Evolutionary conservation across 2,888 invertebrate genomes (phyloP).

Genomic region (Drosophila subquinaria): DNA sequence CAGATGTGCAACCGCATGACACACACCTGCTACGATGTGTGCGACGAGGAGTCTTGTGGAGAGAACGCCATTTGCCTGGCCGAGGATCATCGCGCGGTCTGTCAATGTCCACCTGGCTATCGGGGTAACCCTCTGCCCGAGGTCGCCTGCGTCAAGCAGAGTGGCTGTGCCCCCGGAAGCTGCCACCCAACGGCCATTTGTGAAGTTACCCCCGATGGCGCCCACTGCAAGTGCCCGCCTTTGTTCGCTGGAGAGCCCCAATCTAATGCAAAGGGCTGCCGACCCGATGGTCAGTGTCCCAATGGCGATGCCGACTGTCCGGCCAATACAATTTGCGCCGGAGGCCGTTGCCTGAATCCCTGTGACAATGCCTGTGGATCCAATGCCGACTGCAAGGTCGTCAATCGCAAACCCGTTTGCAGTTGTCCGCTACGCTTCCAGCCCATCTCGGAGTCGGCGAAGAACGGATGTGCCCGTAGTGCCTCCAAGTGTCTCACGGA

Average conservation of each 20-base stretch:
- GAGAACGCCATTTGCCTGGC: slow-evolving; percentile 95
- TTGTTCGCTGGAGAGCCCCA: slow-evolving; percentile 90
- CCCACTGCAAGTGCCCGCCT: slow-evolving; percentile 92
- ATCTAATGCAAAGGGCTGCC: slow-evolving; percentile 91
- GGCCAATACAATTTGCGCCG: slow-evolving; percentile 89
- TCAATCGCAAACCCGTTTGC: slow-evolving; percentile 92
- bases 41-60: slow-evolving; percentile 93
- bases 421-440: slow-evolving; percentile 92
- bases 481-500: slow-evolving; percentile 89
- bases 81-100: slow-evolving; percentile 92
- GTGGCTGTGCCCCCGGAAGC: slow-evolving; percentile 91
- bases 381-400: slow-evolving; percentile 93
- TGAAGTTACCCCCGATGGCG: slow-evolving; percentile 89
- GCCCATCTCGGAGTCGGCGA: slow-evolving; percentile 88
- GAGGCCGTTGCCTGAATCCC: slow-evolving; percentile 91
- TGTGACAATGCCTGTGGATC: slow-evolving; percentile 93
- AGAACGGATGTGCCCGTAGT: slow-evolving; percentile 91
- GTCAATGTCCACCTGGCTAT: slow-evolving; percentile 95
- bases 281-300: slow-evolving; percentile 91
- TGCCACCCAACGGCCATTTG: slow-evolving; percentile 94
- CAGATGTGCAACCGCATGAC: slow-evolving; percentile 94
- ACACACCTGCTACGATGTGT: slow-evolving; percentile 93
- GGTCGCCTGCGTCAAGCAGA: slow-evolving; percentile 90
- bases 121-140: slow-evolving; percentile 93
- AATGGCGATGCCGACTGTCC: slow-evolving; percentile 92